These are phyloP conservation scores for Solen grandis DNA, from an alignment of 1,140 invertebrate genomes.

Conservation along the genomic window DNA sequence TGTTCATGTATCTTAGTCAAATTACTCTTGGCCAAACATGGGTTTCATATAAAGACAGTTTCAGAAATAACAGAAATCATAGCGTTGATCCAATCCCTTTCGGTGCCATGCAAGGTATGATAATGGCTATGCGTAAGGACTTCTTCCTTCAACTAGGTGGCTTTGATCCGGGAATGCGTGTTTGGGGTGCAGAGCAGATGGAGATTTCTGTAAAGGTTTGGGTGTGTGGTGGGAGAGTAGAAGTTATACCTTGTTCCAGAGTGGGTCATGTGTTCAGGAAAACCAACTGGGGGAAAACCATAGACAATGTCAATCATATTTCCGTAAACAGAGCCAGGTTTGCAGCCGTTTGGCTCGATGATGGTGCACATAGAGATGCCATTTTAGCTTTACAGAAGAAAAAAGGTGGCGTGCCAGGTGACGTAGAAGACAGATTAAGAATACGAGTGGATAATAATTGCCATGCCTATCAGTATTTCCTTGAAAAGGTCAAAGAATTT, in stretches of 20 bases:
- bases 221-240: no score
- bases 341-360: no score
- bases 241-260: constrained; percentile 40
- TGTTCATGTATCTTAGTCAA: not conserved
- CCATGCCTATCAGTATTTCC: constrained; percentile 38
- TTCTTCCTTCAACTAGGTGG: constrained; percentile 87
- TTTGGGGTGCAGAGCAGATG: constrained; percentile 77
- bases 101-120: constrained; percentile 36
- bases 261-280: no score
- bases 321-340: no score
- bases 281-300: no score
- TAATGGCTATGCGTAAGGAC: constrained; percentile 39
- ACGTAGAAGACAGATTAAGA: not conserved
- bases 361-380: constrained; percentile 11
- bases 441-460: constrained; percentile 26
- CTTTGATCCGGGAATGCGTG: no score
- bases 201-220: constrained; percentile 45
- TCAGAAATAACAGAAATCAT: not conserved
- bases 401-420: constrained; percentile 8
- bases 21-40: constrained; percentile 47
- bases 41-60: constrained; percentile 5
- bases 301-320: no score
- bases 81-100: constrained; percentile 38
- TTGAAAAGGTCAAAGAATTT: constrained; percentile 18
- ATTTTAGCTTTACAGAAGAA: constrained; percentile 13